Evolutionary conservation across 2,113 vertebrate species (phyloP).

Genomic region (Paracanthobrama guichenoti): DNA sequence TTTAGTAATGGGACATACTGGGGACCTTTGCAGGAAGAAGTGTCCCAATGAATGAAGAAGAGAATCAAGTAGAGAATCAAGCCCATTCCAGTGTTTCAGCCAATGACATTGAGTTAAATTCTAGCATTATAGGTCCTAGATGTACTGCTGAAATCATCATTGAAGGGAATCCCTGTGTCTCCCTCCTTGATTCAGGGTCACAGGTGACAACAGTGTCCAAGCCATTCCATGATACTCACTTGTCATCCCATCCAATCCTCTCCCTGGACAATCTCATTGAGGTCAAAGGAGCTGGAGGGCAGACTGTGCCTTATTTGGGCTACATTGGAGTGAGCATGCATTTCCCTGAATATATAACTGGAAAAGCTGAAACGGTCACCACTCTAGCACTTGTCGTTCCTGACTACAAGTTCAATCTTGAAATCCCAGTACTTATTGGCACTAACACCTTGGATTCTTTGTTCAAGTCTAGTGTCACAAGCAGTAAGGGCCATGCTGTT

Average conservation of each 20-base stretch:
- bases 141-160: not conserved
- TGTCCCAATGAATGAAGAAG: not conserved
- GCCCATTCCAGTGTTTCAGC: not conserved
- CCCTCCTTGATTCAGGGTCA: slow-evolving; percentile 32
- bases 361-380: not conserved
- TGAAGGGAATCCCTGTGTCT: not conserved
- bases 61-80: no score
- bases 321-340: slow-evolving; percentile 27
- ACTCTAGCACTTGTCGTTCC: slow-evolving; percentile 30
- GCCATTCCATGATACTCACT: slow-evolving; percentile 21
- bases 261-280: slow-evolving; percentile 18
- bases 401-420: not conserved
- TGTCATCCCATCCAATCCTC: not conserved
- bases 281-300: slow-evolving; percentile 39
- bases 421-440: slow-evolving; percentile 19
- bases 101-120: no score
- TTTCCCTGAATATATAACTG: slow-evolving; percentile 38
- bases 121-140: not conserved
- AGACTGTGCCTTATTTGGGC: slow-evolving; percentile 46
- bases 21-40: not conserved
- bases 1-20: slow-evolving; percentile 38
- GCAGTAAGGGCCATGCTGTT: not conserved
- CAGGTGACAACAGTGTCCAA: slow-evolving; percentile 27
- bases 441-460: slow-evolving; percentile 39
- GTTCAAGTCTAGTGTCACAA: not conserved